A percentile compares a stretch with the other conserved stretches of the same genome.
Evolutionary conservation across 2,113 vertebrate species (phyloP).

Genomic region (Gymnocephalus cernua): DNA sequence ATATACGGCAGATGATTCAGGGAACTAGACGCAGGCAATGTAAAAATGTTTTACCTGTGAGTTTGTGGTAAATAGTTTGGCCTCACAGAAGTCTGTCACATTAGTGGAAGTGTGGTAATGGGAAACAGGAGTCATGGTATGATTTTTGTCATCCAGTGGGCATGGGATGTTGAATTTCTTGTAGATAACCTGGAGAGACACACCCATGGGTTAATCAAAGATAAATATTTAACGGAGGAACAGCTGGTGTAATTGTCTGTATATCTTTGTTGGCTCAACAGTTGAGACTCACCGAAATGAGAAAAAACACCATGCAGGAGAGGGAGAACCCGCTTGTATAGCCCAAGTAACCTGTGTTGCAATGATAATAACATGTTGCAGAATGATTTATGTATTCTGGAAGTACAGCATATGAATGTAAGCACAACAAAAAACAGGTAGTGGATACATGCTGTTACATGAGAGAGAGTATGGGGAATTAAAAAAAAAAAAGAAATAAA

Average conservation of each 20-base stretch:
- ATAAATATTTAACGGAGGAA: background rate
- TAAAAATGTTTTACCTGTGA: conserved; percentile 81
- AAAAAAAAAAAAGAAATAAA: background rate
- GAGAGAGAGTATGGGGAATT: background rate
- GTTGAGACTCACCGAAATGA: conserved; percentile 87
- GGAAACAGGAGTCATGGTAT: background rate
- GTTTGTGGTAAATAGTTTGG: conserved; percentile 85
- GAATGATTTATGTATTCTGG: background rate
- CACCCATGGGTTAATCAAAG: conserved; percentile 1
- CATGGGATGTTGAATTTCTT: conserved; percentile 89
- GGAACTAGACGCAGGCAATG: background rate
- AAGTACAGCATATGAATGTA: background rate
- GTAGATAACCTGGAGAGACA: conserved; percentile 86
- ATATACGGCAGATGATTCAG: background rate
- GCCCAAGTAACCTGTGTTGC: conserved; percentile 87
- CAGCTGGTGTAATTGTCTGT: too few relatives aligned
- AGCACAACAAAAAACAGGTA: background rate
- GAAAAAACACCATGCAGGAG: conserved; percentile 92
- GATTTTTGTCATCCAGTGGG: conserved; percentile 47
- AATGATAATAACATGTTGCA: background rate
- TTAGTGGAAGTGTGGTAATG: background rate
- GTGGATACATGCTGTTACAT: conserved; percentile 17
- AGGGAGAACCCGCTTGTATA: conserved; percentile 93
- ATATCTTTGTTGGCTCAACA: background rate
- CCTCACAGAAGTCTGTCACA: conserved; percentile 72